Base-by-base conservation (phyloP, 2,888 invertebrate species). In the Eremobia ochroleuca region DNA sequence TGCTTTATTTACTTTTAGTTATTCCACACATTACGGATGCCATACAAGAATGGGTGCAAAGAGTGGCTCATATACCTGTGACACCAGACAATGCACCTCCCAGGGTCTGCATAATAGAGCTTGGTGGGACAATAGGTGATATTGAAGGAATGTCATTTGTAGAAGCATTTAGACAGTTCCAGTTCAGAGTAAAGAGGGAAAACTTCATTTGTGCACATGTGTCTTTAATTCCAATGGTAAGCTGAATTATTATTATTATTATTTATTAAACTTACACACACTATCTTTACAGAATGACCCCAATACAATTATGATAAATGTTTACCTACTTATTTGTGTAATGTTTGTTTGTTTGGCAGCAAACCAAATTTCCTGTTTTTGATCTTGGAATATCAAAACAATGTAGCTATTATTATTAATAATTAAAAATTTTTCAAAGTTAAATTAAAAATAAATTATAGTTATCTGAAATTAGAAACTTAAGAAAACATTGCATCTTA, bases 121-220 rank as follows among this genome's bases (percentile, higher is more conserved):
- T 99, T 62, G 99, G 99, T 66, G 99, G 99, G 15, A 99, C 99
- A 0, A 99, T 99, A 86, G 99, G 99, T 74, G 99, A 99, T 92
- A 99, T 99, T 87, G 99, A 99, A 96, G 99, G 99, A 82, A 99
- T 99, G 99, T 99, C 99, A 0, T 99, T 99, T 95, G 99, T 99
- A 2, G 99, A 99, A 95, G 99, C 99, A 8, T 99, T 99, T 93
- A 97, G 99, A 40, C 99, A 99, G 92, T 99, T 99, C 92, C 99
- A 99, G 93, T 99, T 99, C 92, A 97, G 99, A 87, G 99, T 99
- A 0, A 98, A 98, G 91, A 97, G 97, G 78, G 99, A 99, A 91
- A 99, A 99, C 92, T 99, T 99, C 93, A 99, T 99, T 93, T 98
- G 98, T 91, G 99, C 99, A 31, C 99, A 99, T 97, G 99, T 99